Base-by-base conservation (phyloP, 2,888 invertebrate species). In the Arge pagana region DNA sequence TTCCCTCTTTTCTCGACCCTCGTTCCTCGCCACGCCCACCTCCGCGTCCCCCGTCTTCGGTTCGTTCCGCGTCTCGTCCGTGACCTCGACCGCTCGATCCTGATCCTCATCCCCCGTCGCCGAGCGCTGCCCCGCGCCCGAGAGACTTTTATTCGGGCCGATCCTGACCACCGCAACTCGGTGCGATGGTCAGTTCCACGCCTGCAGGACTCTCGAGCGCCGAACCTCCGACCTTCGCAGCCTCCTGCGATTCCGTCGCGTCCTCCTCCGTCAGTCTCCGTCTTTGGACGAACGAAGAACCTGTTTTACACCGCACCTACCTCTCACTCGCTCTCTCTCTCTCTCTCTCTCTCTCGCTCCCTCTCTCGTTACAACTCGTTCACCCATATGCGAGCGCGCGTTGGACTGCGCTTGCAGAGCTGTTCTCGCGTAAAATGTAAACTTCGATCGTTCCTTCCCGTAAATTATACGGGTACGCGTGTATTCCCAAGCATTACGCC, bases 121-220 rank as follows among this genome's bases (percentile, higher is more conserved):
- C 36, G 52, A 39, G 33, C 41, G 21, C 48, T 36, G 36, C 24
- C 51, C 35, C 30, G 42, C 43, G 15, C 33, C 43, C 33, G 43
- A 49, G 56, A 49, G 45, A 45, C 35, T 51, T 51, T 51, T 51
- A 51, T 51, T 41, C 41, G 40, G 43, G 42, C 33, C 50, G 52
- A 58, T 68, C 73, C 69, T 74, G 74, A 74, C 73, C 73, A 73
- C 65, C 72, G 60, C 72, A 74, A 75, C 63, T 60, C 67, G 65
- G 62, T 63, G 45, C n/a, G 66, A 60, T 72, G 74, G 72, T 72
- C 69, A 72, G 72, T 71, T 70, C 65, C 58, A n/a, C n/a, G 63
- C 58, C 55, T 62, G 49, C 53, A 54, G 51, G 48, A 52, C 60
- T 61, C 60, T 50, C 56, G 48, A n/a, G n/a, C n/a, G n/a, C n/a